Evolutionary conservation across 2,113 vertebrate species (phyloP).

Genomic region (Onychorhynchus coronatus): DNA sequence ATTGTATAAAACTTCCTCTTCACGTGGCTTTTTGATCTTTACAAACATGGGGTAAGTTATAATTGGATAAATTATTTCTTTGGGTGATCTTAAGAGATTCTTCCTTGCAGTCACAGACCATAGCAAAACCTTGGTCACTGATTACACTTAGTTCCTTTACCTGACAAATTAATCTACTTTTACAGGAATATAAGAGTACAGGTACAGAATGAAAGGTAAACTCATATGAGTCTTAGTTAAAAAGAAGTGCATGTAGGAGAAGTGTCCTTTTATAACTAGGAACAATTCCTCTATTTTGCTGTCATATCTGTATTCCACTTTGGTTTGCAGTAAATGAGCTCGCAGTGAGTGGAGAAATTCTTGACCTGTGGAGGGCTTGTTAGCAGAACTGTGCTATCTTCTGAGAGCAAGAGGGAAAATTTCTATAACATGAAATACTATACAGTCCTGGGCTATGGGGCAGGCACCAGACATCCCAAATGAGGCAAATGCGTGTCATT

Average conservation of each 20-base stretch:
- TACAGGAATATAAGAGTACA: not conserved
- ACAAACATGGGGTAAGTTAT: fast-evolving
- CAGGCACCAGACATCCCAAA: not conserved
- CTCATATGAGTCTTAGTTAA: not conserved
- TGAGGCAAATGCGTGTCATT: not conserved
- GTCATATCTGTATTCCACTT: not conserved
- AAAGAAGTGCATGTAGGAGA: not conserved
- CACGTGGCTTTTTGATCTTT: not conserved
- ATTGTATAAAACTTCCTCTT: not conserved
- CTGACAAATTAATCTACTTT: not conserved
- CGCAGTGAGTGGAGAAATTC: not conserved
- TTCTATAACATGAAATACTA: not conserved
- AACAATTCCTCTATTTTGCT: not conserved
- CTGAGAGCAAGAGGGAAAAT: not conserved
- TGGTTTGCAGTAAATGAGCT: not conserved
- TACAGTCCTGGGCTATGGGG: not conserved
- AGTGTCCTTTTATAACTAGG: fast-evolving
- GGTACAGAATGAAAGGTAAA: not conserved
- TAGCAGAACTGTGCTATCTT: not conserved
- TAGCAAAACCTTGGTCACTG: not conserved
- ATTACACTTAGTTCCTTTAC: not conserved
- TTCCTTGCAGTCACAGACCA: not conserved
- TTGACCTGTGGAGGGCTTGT: not conserved
- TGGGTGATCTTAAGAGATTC: not conserved
- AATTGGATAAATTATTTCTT: not conserved